A percentile compares a stretch with the other conserved stretches of the same genome.
phyloP scores from a whole-genome alignment of 2,113 vertebrate genomes.

The Ifrita kowaldi region DNA sequence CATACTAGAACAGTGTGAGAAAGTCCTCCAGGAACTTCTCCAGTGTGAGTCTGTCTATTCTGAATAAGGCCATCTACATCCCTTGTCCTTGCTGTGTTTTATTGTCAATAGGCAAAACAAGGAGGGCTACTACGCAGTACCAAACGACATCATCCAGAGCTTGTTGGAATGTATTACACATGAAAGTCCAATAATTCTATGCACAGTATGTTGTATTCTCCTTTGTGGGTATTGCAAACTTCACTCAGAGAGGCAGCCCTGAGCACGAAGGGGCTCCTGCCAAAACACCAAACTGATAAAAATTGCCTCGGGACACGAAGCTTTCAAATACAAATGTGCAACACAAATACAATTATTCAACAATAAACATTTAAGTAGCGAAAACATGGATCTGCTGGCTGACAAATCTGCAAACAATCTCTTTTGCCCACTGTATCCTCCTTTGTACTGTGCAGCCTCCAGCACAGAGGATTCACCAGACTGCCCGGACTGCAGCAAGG shows the following conservation, averaged over 20 bases:
- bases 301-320: neutral
- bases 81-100: neutral
- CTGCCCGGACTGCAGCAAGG: neutral
- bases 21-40: neutral
- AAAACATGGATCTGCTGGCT: neutral
- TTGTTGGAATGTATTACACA: neutral
- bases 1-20: neutral
- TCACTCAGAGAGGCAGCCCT: neutral
- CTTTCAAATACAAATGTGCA: neutral
- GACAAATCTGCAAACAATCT: neutral
- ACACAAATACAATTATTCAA: neutral
- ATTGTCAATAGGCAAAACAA: neutral
- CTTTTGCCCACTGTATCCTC: neutral
- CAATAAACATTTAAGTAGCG: neutral
- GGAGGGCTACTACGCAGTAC: neutral
- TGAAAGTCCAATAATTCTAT: neutral
- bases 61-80: neutral
- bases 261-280: neutral
- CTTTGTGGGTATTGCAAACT: neutral
- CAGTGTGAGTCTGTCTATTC: neutral
- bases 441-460: neutral
- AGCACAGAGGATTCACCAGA: neutral
- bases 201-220: neutral
- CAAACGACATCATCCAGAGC: neutral
- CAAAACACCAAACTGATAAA: neutral